A percentile compares a stretch with the other conserved stretches of the same genome.
These are phyloP conservation scores for Leptura quadrifasciata DNA, from an alignment of 2,888 invertebrate genomes.

Conservation along the genomic window DNA sequence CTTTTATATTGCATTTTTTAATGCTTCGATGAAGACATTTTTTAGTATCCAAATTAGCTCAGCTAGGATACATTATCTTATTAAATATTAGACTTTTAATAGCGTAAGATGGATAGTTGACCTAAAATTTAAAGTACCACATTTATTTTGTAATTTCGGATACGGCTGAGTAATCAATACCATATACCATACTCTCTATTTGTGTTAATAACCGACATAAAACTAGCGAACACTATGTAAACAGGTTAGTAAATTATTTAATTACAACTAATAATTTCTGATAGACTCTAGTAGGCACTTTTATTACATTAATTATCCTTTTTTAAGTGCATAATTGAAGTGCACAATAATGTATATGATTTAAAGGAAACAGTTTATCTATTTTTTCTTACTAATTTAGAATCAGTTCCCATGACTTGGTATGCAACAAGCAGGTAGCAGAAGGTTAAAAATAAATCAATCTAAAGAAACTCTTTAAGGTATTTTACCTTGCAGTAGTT, in stretches of 20 bases:
- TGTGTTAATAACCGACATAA: slow-evolving; percentile 16
- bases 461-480: slow-evolving; percentile 58
- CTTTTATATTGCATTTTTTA: no score
- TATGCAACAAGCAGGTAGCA: slow-evolving; percentile 56
- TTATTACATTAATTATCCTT: slow-evolving; percentile 27
- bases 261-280: slow-evolving; percentile 6
- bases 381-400: slow-evolving; percentile 57
- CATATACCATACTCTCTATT: background rate
- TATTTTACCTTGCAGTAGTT: slow-evolving; percentile 64
- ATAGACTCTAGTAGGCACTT: background rate
- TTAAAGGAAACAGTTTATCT: slow-evolving; percentile 50
- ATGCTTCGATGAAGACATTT: no score
- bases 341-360: slow-evolving; percentile 49
- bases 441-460: slow-evolving; percentile 64
- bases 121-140: background rate
- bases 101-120: no score
- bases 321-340: slow-evolving; percentile 27
- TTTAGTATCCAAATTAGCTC: no score
- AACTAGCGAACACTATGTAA: background rate
- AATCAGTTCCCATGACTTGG: slow-evolving; percentile 68
- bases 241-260: slow-evolving; percentile 6
- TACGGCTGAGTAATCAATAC: background rate
- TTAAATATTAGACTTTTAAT: no score
- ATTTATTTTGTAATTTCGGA: background rate
- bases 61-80: no score